Evolutionary conservation across 2,113 vertebrate genomes (phyloP).

Genomic region (Megatriorchis doriae): DNA sequence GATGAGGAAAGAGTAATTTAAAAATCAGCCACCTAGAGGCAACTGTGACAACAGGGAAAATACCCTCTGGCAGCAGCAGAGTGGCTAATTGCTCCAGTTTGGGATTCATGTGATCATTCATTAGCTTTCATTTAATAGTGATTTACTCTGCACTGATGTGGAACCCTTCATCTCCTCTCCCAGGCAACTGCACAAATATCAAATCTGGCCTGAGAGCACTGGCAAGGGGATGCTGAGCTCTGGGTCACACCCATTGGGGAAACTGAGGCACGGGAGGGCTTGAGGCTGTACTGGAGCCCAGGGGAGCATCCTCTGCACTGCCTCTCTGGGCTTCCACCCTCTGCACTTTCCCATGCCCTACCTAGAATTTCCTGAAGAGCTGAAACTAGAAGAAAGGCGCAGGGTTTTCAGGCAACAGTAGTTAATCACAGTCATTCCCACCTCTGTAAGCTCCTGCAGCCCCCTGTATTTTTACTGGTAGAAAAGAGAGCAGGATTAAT

Average conservation of each 20-base stretch:
- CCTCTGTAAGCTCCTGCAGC: neutral
- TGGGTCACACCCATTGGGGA: neutral
- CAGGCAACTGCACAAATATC: neutral
- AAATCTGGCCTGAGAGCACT: neutral
- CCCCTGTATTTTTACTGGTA: neutral
- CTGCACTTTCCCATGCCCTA: neutral
- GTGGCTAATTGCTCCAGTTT: constrained; percentile 24
- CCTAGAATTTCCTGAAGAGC: neutral
- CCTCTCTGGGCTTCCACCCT: neutral
- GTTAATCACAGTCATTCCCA: neutral
- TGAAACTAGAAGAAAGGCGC: neutral
- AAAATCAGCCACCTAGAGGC: constrained; percentile 6
- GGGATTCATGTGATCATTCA: neutral
- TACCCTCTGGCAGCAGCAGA: neutral
- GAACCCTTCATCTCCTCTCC: neutral
- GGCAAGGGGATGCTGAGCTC: neutral
- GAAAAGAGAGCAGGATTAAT: neutral
- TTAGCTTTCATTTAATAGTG: neutral
- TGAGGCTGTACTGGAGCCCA: neutral
- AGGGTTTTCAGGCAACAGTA: neutral
- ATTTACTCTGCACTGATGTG: neutral
- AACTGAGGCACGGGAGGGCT: neutral
- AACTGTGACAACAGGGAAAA: neutral
- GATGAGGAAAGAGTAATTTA: neutral
- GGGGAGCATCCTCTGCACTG: neutral